Evolutionary conservation across 2,888 invertebrate species (phyloP).

Genomic region (Girardia tigrina): DNA sequence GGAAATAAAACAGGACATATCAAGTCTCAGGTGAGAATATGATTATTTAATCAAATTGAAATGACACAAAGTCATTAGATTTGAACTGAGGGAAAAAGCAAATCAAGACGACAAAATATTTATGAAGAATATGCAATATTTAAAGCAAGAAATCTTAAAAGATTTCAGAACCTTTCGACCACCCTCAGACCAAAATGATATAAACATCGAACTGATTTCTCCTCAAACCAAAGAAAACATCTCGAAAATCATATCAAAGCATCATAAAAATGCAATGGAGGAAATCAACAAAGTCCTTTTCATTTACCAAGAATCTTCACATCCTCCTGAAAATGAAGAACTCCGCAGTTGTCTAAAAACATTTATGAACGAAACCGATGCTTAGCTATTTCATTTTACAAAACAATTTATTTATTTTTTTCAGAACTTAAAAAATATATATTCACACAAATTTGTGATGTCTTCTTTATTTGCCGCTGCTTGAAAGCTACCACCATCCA

Average conservation of each 20-base stretch:
- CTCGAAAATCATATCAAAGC: neutral
- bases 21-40: constrained; percentile 52
- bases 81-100: neutral
- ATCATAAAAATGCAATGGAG: neutral
- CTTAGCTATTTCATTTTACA: too few species aligned
- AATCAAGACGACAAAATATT: neutral
- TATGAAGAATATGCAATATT: neutral
- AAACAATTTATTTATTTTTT: too few species aligned
- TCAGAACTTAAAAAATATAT: too few species aligned
- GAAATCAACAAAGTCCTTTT: neutral
- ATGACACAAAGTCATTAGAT: too few species aligned
- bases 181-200: neutral
- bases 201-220: neutral
- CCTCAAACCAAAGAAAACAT: neutral
- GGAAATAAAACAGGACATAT: constrained; percentile 56
- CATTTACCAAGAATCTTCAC: neutral
- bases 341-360: neutral
- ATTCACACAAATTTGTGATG: too few species aligned
- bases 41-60: neutral
- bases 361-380: neutral
- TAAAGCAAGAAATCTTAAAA: neutral
- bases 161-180: neutral
- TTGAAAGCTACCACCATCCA: too few species aligned
- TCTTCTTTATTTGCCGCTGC: too few species aligned
- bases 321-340: neutral